Evolutionary conservation across 2,113 vertebrate genomes (phyloP), one percentile per base, ranked within the genome.

Genomic region (Xenopus borealis): DNA sequence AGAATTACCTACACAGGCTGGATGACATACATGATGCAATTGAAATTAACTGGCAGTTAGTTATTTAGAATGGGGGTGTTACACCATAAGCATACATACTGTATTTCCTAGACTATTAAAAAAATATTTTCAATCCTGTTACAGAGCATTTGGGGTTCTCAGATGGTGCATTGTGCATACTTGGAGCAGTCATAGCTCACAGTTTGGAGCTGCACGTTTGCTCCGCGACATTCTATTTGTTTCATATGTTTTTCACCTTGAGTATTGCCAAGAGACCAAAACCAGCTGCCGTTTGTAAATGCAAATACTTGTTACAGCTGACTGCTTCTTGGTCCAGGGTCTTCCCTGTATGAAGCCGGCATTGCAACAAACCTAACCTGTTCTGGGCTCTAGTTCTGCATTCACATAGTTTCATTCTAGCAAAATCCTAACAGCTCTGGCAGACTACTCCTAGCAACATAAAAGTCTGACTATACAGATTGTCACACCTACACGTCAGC

Each of bases 401-500:
- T 63, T 52, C 44, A 20, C 19, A 59, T 57, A 44, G 73, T 63
- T 68, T 45, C 47, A 52, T 69, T 63, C 46, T 55, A 20, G 18
- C 23, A 58, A 19, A 66, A 68, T 67, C 61, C 52, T 74, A 66
- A 61, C 66, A 69, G 66, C 58, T 44, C 11, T n/a, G 46, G 63
- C 66, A 62, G 33, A 18, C 68, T 27, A 27, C 23, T 27, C 23
- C 23, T 62, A 52, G 73, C 47, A 62, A 62, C 47, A 57, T 30
- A 69, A 69, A 76, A 76, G 66, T 53, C 73, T 76, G 73, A 64
- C 74, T 70, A 63, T 58, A 70, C 74, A 77, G 74, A 69, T 77
- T 77, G 66, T 77, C 45, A 77, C 74, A 77, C 74, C 74, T 77
- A 77, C 74, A 70, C 66, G 66, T 77, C 74, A 77, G 66, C 74